Evolutionary conservation across 2,113 vertebrate genomes (phyloP), one percentile per base, ranked within the genome.

Genomic region (Vanacampus margaritifer): DNA sequence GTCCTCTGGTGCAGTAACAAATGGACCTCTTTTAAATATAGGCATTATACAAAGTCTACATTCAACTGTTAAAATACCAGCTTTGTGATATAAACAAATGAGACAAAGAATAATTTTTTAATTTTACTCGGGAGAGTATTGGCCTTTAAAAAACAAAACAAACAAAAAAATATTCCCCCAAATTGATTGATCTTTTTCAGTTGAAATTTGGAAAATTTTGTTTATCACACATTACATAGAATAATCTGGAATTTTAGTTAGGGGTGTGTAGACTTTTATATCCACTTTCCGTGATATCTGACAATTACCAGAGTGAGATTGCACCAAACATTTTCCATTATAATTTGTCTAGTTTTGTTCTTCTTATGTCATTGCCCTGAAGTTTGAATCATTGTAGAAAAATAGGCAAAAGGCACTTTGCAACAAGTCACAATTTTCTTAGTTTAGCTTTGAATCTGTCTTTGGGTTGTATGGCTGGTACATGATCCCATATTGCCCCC

Each of bases 21-120:
- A 83, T 72, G 86, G 92, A 94, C 92, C 90, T 95, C 93, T 86
- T 79, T 59, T 71, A 66, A 84, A 57, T 57, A 57, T 32, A 28
- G 23, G 16, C 13, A 17, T 17, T 57, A 14, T 54, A 12, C 26
- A 54, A 26, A 54, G 51, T 13, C 54, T 57, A 16, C 28, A 32
- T 7, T 10, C 26, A 32, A 32, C 26, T 32, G 23, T 57, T 32
- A 32, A 57, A 57, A 32, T 16, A 26, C 5, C 54, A 32, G 2
- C 32, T 56, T 32, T 56, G 26, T 32, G 5, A 19, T 6, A 12
- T 16, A 6, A 54, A 16, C 24, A 16, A 53, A 53, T 11, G n/a
- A 23, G 21, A 51, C 8, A 24, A 28, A 28, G 50, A n/a, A 50
- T 50, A 2, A 9, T 50, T 50, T 50, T 50, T 16, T n/a, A 50